Conservation (phyloP, 23 tunicate species). For the Halocynthia roretzi region DNA sequence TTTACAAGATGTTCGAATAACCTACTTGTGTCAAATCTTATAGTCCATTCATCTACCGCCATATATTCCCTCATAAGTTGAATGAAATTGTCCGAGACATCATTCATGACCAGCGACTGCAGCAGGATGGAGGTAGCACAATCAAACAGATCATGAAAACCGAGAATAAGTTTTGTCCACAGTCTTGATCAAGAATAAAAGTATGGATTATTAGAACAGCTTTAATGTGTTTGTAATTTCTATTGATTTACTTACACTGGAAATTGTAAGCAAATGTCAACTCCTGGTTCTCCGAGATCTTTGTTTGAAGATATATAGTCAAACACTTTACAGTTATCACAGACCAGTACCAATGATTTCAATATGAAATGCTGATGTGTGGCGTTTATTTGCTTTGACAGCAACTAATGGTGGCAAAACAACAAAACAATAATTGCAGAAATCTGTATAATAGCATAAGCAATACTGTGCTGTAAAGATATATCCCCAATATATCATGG, state of each 20-base stretch:
- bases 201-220: too few species aligned
- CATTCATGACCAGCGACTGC: constrained; percentile 4
- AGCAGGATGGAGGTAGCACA: constrained; percentile 18
- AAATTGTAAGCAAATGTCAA: background rate
- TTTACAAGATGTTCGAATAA: background rate
- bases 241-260: background rate
- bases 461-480: background rate
- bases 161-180: constrained; percentile 11
- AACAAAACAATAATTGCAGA: background rate
- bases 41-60: constrained; percentile 4
- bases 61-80: background rate
- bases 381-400: constrained; percentile 3
- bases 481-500: too few species aligned
- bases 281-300: background rate
- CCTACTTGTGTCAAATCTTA: constrained; percentile 14
- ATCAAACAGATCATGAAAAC: constrained; percentile 16
- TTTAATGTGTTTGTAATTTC: too few species aligned
- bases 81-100: background rate
- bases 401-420: background rate
- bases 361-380: background rate
- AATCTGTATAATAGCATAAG: background rate
- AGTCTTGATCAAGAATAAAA: background rate
- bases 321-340: background rate
- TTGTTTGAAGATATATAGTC: background rate
- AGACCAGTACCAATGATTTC: background rate